phyloP scores from a whole-genome alignment of 2,888 invertebrate genomes.

The Amiota mariae region DNA sequence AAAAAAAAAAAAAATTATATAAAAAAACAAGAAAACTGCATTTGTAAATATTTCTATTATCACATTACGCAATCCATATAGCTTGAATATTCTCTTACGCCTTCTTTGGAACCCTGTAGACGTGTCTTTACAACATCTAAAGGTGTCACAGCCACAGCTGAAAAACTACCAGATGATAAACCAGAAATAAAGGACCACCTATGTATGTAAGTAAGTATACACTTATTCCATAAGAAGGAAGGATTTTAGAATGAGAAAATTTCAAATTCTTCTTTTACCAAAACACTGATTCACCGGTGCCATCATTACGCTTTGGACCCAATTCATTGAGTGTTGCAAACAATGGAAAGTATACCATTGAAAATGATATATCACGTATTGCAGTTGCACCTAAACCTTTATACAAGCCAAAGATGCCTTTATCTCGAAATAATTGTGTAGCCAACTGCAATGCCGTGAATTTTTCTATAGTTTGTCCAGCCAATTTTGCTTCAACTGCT shows the following conservation, averaged over 20 bases:
- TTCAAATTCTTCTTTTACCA: constrained; percentile 74
- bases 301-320: constrained; percentile 82
- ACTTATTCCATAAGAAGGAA: no score
- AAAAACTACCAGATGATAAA: constrained; percentile 86
- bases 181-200: constrained; percentile 92
- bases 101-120: constrained; percentile 85
- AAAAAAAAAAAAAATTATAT: constrained; percentile 39
- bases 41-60: constrained; percentile 66
- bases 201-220: neutral
- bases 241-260: no score
- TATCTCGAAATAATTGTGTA: constrained; percentile 81
- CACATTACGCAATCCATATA: constrained; percentile 90
- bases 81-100: constrained; percentile 87
- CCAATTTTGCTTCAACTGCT: constrained; percentile 79
- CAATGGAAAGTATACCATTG: constrained; percentile 95
- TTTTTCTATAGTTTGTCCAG: constrained; percentile 78
- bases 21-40: neutral
- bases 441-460: constrained; percentile 86
- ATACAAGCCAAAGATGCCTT: constrained; percentile 93
- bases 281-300: constrained; percentile 82
- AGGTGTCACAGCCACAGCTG: constrained; percentile 91
- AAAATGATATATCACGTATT: constrained; percentile 93
- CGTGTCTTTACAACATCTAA: constrained; percentile 97
- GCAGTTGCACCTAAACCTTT: constrained; percentile 93
- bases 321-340: constrained; percentile 92